These are phyloP conservation scores for Diarsia rubi DNA, from an alignment of 2,888 invertebrate genomes.

Conservation along the genomic window DNA sequence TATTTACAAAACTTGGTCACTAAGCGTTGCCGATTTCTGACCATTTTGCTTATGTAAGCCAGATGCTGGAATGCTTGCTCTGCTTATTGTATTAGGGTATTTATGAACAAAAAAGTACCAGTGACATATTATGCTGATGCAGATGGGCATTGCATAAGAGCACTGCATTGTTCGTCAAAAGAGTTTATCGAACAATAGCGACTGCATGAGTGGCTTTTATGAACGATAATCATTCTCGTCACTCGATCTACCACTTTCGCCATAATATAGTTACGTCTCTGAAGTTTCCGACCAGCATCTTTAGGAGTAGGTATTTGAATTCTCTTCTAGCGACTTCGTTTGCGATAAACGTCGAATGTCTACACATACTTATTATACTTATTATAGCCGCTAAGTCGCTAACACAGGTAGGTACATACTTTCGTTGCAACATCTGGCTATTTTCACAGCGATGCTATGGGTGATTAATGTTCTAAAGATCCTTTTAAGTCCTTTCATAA, in stretches of 20 bases:
- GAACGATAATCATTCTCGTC: not conserved
- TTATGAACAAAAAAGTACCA: no score
- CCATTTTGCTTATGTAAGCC: not conserved
- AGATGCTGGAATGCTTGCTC: not conserved
- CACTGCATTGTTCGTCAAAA: not conserved
- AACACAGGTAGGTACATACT: not conserved
- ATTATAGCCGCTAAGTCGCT: not conserved
- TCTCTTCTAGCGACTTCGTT: not conserved
- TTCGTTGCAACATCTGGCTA: not conserved
- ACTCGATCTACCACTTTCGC: not conserved
- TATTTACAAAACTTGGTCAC: not conserved
- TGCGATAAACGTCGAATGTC: not conserved
- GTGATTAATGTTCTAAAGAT: not conserved
- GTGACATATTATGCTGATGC: not conserved
- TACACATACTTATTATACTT: not conserved
- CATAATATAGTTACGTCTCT: not conserved
- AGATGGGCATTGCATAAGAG: conserved; percentile 5
- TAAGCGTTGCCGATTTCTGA: not conserved
- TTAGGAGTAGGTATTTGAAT: not conserved
- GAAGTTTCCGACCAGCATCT: not conserved
- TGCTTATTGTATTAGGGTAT: not conserved
- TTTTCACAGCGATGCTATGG: not conserved
- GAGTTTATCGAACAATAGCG: not conserved
- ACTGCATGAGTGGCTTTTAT: not conserved
- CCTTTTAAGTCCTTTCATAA: not conserved